A percentile compares a stretch with the other conserved stretches of the same genome.
phyloP scores from a whole-genome alignment of 2,888 invertebrate genomes.

The Acleris holmiana region DNA sequence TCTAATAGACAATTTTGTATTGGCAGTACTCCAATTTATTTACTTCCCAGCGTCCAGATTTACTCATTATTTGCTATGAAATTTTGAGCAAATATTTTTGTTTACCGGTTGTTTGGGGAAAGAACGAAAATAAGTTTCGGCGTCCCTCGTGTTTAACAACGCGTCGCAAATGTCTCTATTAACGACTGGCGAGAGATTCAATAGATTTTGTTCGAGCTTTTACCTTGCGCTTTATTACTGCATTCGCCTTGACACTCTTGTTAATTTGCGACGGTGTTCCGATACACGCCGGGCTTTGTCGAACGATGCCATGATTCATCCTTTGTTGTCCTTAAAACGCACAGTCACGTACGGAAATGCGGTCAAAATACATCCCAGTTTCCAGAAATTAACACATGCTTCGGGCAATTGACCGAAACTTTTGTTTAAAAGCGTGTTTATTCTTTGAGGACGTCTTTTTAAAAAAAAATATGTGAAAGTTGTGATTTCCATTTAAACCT shows the following conservation, averaged over 20 bases:
- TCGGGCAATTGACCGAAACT: neutral
- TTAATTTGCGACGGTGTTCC: slow-evolving; percentile 12
- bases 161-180: slow-evolving; percentile 14
- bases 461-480: too few species aligned
- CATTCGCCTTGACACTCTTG: slow-evolving; percentile 30
- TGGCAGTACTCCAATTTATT: slow-evolving; percentile 71
- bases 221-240: slow-evolving; percentile 32
- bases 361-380: neutral
- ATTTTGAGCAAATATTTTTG: slow-evolving; percentile 58
- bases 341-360: slow-evolving; percentile 17
- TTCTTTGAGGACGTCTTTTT: too few species aligned
- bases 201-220: slow-evolving; percentile 25
- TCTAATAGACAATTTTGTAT: slow-evolving; percentile 65
- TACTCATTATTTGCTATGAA: slow-evolving; percentile 44
- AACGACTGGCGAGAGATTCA: slow-evolving; percentile 16
- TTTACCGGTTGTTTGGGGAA: slow-evolving; percentile 45
- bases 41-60: slow-evolving; percentile 55
- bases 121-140: slow-evolving; percentile 20
- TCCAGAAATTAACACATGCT: neutral
- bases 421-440: too few species aligned
- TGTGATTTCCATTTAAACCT: too few species aligned
- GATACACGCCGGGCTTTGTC: slow-evolving; percentile 26
- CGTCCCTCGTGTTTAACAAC: slow-evolving; percentile 21
- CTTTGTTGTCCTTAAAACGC: slow-evolving; percentile 22
- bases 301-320: slow-evolving; percentile 23